phyloP scores from a whole-genome alignment of 2,888 invertebrate species.

The Mesorhabditis sp. region DNA sequence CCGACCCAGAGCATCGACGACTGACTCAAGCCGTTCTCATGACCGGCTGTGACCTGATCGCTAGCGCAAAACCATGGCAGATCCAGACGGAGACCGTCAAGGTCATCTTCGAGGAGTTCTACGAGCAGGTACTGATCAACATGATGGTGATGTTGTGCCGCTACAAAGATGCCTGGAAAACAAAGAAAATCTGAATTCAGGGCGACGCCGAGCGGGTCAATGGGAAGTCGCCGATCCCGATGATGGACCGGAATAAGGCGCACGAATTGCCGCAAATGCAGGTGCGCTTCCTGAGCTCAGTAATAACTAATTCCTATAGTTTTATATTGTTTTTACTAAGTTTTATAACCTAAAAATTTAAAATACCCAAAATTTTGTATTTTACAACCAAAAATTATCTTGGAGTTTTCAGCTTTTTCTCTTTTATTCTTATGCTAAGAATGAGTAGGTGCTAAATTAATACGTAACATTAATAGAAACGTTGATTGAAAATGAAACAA shows the following conservation, averaged over 20 bases:
- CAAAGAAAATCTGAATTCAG: conserved; percentile 45
- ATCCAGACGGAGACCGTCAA: conserved; percentile 76
- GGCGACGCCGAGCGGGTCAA: conserved; percentile 72
- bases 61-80: conserved; percentile 80
- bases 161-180: too few species aligned
- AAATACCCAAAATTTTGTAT: too few species aligned
- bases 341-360: too few species aligned
- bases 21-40: conserved; percentile 73
- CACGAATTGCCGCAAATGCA: conserved; percentile 75
- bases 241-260: conserved; percentile 76
- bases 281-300: conserved; percentile 56
- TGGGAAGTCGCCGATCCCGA: conserved; percentile 73
- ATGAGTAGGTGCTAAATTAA: too few species aligned
- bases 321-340: too few species aligned
- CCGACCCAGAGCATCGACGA: conserved; percentile 68
- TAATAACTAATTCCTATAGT: too few species aligned
- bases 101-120: conserved; percentile 79
- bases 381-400: too few species aligned
- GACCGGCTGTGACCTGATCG: conserved; percentile 80
- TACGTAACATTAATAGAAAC: too few species aligned
- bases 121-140: conserved; percentile 66
- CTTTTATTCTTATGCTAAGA: too few species aligned
- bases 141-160: too few species aligned
- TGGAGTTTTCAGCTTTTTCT: too few species aligned
- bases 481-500: too few species aligned